Evolutionary conservation across 2,113 vertebrate genomes (phyloP).

Genomic region (Cyprinus carpio): DNA sequence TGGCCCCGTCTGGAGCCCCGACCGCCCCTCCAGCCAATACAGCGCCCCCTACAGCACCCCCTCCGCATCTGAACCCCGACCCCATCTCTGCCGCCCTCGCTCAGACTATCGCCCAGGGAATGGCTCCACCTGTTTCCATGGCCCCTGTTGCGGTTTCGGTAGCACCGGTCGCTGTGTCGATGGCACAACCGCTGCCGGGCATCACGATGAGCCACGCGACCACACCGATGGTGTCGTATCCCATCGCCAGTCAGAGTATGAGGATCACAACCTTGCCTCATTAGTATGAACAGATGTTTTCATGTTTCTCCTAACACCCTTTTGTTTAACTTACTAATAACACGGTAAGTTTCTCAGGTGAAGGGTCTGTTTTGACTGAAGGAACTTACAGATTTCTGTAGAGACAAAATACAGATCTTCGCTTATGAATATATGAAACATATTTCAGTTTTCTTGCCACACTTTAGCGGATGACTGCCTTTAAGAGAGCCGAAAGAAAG

Average conservation of each 20-base stretch:
- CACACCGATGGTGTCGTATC: conserved; percentile 95
- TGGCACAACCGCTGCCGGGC: conserved; percentile 89
- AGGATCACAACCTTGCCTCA: conserved; percentile 95
- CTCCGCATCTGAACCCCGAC: conserved; percentile 86
- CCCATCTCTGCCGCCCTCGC: conserved; percentile 91
- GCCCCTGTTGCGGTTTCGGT: conserved; percentile 93
- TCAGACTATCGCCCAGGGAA: conserved; percentile 93
- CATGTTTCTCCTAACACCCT: not conserved
- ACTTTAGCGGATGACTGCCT: not conserved
- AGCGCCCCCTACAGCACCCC: conserved; percentile 80
- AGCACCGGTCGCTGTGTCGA: conserved; percentile 91
- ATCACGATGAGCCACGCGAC: conserved; percentile 98
- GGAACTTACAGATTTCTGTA: not conserved
- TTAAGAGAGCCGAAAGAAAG: not conserved
- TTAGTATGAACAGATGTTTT: conserved; percentile 66
- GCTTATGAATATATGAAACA: not conserved
- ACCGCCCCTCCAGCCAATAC: conserved; percentile 81
- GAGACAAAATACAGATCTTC: not conserved
- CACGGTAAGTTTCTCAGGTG: not conserved
- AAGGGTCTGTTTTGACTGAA: not conserved
- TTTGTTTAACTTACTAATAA: not conserved
- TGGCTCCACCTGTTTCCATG: conserved; percentile 96
- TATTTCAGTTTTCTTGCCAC: not conserved
- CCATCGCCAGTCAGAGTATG: conserved; percentile 97
- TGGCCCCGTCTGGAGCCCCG: conserved; percentile 82